These are phyloP conservation scores for Hippoglossus stenolepis DNA, from an alignment of 2,113 vertebrate genomes.

Conservation along the genomic window DNA sequence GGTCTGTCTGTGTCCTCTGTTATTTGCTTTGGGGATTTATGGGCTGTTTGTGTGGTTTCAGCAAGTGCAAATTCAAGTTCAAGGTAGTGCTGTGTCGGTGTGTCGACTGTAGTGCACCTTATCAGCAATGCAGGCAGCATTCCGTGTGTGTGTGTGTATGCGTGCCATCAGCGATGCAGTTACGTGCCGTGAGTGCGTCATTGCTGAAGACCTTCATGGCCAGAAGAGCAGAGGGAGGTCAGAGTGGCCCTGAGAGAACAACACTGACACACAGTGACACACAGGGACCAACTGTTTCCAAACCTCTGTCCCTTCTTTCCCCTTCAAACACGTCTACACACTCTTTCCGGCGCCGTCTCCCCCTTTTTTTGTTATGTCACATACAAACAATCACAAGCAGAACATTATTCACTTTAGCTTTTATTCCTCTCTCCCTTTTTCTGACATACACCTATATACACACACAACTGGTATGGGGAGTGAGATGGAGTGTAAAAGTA, in stretches of 20 bases:
- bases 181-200: constrained; percentile 77
- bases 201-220: constrained; percentile 79
- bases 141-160: constrained; percentile 50
- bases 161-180: constrained; percentile 68
- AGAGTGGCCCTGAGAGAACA: constrained; percentile 74
- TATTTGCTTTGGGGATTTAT: constrained; percentile 80
- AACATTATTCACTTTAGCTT: constrained; percentile 10
- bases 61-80: constrained; percentile 76
- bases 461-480: constrained; percentile 2
- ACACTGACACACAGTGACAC: constrained; percentile 22
- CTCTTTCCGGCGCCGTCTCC: neutral
- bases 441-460: neutral
- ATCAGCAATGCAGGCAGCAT: constrained; percentile 78
- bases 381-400: constrained; percentile 14
- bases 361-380: neutral
- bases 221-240: constrained; percentile 79
- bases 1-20: constrained; percentile 68
- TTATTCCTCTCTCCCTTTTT: neutral
- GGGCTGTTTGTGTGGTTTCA: constrained; percentile 80
- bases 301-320: neutral
- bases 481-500: constrained; percentile 29
- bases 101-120: constrained; percentile 71
- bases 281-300: constrained; percentile 9
- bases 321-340: constrained; percentile 6
- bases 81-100: constrained; percentile 76